These are phyloP conservation scores for Morpho helenor DNA, from an alignment of 2,888 invertebrate genomes.

Conservation along the genomic window DNA sequence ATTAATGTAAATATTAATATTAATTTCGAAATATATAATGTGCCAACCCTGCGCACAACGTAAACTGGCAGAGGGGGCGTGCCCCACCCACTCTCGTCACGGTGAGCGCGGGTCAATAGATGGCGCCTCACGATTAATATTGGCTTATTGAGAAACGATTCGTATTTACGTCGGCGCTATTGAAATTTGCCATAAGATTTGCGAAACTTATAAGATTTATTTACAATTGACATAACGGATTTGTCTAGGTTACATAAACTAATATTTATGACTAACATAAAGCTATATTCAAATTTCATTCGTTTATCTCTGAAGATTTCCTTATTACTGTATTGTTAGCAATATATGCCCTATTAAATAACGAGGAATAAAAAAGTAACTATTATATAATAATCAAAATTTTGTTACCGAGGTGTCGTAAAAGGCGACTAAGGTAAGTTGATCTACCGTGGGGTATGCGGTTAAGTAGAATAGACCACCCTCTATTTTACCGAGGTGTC, in stretches of 20 bases:
- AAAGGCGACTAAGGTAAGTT: too few relatives aligned
- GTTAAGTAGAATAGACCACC: too few relatives aligned
- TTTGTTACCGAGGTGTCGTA: too few relatives aligned
- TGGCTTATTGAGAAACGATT: conserved; percentile 58
- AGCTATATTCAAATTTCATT: too few relatives aligned
- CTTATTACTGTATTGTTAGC: too few relatives aligned
- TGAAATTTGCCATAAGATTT: conserved; percentile 38
- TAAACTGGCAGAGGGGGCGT: conserved; percentile 1
- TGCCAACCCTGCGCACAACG: conserved; percentile 5
- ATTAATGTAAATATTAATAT: neutral
- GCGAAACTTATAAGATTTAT: conserved; percentile 3
- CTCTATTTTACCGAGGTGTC: too few relatives aligned
- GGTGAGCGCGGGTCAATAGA: conserved; percentile 24
- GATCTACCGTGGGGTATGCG: too few relatives aligned
- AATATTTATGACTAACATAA: too few relatives aligned
- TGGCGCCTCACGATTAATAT: conserved; percentile 47
- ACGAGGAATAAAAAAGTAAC: neutral
- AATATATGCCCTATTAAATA: neutral
- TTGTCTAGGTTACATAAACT: too few relatives aligned
- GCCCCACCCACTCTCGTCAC: conserved; percentile 18
- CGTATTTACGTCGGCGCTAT: conserved; percentile 39
- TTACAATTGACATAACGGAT: neutral
- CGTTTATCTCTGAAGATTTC: too few relatives aligned
- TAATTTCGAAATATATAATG: neutral
- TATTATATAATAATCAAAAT: too few relatives aligned